Evolutionary conservation across 2,113 vertebrate genomes (phyloP).

Genomic region (Accipiter virgatus): DNA sequence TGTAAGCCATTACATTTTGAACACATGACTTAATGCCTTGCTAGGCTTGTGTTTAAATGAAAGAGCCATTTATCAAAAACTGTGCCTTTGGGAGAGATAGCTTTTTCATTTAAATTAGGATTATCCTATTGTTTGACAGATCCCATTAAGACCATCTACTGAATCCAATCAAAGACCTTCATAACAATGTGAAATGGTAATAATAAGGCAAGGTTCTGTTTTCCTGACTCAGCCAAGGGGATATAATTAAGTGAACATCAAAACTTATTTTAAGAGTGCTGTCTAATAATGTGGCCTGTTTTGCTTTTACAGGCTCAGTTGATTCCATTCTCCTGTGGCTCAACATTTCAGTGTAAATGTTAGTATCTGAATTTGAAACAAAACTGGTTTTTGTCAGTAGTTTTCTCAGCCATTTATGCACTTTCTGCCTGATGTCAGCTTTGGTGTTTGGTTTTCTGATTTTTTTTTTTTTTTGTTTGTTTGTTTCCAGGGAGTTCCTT

Average conservation of each 20-base stretch:
- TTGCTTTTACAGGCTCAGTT: not conserved
- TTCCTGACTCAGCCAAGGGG: not conserved
- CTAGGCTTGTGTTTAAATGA: not conserved
- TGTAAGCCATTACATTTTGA: not conserved
- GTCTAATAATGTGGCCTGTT: not conserved
- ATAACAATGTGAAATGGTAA: not conserved
- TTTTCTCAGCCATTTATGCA: not conserved
- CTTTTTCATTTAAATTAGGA: conserved; percentile 35
- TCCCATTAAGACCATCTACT: conserved; percentile 30
- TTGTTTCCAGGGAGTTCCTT: not conserved
- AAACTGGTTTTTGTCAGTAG: not conserved
- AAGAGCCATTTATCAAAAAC: not conserved
- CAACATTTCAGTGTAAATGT: not conserved
- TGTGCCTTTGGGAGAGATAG: not conserved
- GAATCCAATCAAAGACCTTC: conserved; percentile 11
- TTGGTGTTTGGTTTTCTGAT: not conserved
- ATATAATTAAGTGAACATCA: conserved; percentile 22
- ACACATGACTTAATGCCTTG: not conserved
- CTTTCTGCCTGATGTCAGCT: not conserved
- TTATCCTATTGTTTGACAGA: conserved; percentile 34
- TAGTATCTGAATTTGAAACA: not conserved
- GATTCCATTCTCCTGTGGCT: not conserved
- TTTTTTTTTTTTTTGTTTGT: too few relatives aligned
- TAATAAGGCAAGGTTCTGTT: conserved; percentile 19
- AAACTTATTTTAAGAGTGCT: conserved; percentile 23